These are phyloP conservation scores for Oxystoma pomonae DNA, from an alignment of 2,888 invertebrate species.

Conservation along the genomic window DNA sequence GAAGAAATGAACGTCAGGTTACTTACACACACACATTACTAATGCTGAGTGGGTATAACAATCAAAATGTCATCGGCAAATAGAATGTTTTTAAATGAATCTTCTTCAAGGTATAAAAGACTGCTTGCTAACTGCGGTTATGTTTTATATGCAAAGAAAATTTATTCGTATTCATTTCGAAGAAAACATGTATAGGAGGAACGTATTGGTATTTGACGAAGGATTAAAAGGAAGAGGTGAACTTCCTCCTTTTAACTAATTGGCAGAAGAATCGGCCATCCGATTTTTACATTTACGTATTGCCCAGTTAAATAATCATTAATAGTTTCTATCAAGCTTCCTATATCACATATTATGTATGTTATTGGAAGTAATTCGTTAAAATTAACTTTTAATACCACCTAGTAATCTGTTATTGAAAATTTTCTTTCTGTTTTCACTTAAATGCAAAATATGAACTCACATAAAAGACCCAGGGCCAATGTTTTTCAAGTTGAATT, in stretches of 20 bases:
- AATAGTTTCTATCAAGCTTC: too few relatives aligned
- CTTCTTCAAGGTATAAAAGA: not conserved
- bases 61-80: not conserved
- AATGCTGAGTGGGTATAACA: not conserved
- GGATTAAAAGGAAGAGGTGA: too few relatives aligned
- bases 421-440: not conserved
- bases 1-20: not conserved
- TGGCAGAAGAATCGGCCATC: too few relatives aligned
- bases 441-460: not conserved
- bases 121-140: too few relatives aligned
- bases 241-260: too few relatives aligned
- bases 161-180: too few relatives aligned
- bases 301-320: too few relatives aligned
- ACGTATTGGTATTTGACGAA: too few relatives aligned
- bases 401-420: not conserved
- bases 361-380: not conserved
- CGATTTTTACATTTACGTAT: too few relatives aligned
- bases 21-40: not conserved
- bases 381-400: not conserved
- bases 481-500: not conserved
- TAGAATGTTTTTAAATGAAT: not conserved
- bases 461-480: not conserved
- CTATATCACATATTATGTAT: not conserved
- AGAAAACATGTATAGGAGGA: too few relatives aligned
- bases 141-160: not conserved